These are phyloP conservation scores for Lepidochrysops patricia DNA, from an alignment of 2,888 invertebrate species.

Conservation along the genomic window DNA sequence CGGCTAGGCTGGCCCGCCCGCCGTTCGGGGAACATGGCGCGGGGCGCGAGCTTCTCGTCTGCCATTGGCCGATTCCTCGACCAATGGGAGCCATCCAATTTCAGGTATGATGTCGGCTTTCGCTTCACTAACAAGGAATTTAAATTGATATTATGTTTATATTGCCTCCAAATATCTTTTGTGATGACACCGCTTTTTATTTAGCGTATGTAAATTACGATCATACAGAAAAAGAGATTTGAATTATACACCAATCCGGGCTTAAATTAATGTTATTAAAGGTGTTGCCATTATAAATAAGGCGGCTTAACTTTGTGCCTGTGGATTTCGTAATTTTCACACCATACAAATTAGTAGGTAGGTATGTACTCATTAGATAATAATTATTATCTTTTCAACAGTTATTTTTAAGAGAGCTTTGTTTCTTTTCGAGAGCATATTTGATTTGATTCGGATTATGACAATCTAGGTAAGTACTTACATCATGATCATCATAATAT, in stretches of 20 bases:
- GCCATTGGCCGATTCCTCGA: conserved; percentile 40
- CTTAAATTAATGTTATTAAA: conserved; percentile 62
- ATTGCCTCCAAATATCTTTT: conserved; percentile 75
- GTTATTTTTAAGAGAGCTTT: no score
- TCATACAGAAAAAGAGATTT: conserved; percentile 69
- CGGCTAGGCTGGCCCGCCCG: conserved; percentile 31
- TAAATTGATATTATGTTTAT: conserved; percentile 76
- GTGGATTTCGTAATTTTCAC: background rate
- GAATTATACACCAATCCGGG: conserved; percentile 65
- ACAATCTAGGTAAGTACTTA: no score
- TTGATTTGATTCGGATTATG: no score
- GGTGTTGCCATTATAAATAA: conserved; percentile 33
- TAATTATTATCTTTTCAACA: no score
- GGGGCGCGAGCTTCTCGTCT: conserved; percentile 20
- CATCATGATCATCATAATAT: no score
- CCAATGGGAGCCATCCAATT: conserved; percentile 47
- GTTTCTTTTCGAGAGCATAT: no score
- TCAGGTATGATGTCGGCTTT: conserved; percentile 74
- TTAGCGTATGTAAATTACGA: conserved; percentile 72
- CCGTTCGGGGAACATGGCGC: conserved; percentile 24
- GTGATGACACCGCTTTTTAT: conserved; percentile 76
- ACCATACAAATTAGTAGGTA: background rate
- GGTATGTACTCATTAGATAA: background rate
- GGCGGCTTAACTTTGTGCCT: conserved; percentile 11
- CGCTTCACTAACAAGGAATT: conserved; percentile 74